Base-by-base conservation (phyloP, 2,888 invertebrate genomes). In the Lagria hirta region DNA sequence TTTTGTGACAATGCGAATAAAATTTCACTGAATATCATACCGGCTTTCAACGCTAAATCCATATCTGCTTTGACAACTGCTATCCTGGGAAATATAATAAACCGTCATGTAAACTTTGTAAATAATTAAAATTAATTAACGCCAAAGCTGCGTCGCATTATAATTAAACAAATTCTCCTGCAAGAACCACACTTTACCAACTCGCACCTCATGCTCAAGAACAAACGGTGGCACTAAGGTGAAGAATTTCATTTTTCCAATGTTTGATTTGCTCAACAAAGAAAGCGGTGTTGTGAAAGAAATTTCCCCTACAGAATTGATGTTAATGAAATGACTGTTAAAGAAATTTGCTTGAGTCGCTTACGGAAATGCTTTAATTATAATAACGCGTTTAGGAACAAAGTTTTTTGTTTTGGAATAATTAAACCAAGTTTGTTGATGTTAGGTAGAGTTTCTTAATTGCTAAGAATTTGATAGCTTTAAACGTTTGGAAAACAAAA, bases 81-180 rank as follows among this genome's bases (percentile, higher is more conserved):
- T 28, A 20, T 37, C 20, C 20, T 10, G n/a, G 38, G 16, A 38
- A 38, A 38, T 38, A 38, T 30, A 29, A 38, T 38, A 30, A 38
- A 38, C 27, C 24, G 28, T 4, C 13, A 17, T 23, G 40, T 41
- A 41, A 18, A 41, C 33, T 41, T 33, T 18, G 33, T 41, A 33
- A 41, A 41, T 41, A 33, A 40, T 41, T 24, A 41, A 41, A 41
- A 41, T 41, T 41, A 41, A 41, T 41, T 41, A 41, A 26, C 20
- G 16, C 30, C 29, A 10, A 12, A 28, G 21, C 32, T 21, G 26
- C 41, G 33, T 13, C 32, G 15, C 28, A 23, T 23, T 41, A 33
- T 40, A 23, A 30, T 30, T 40, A 16, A 29, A 40, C 40, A 40
- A 18, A 40, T 30, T 32, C 24, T 40, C 30, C 8, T 17, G 10